A percentile compares a stretch with the other conserved stretches of the same genome.
These are phyloP conservation scores for Gryllus bimaculatus DNA, from an alignment of 1,140 invertebrate genomes.

Conservation along the genomic window DNA sequence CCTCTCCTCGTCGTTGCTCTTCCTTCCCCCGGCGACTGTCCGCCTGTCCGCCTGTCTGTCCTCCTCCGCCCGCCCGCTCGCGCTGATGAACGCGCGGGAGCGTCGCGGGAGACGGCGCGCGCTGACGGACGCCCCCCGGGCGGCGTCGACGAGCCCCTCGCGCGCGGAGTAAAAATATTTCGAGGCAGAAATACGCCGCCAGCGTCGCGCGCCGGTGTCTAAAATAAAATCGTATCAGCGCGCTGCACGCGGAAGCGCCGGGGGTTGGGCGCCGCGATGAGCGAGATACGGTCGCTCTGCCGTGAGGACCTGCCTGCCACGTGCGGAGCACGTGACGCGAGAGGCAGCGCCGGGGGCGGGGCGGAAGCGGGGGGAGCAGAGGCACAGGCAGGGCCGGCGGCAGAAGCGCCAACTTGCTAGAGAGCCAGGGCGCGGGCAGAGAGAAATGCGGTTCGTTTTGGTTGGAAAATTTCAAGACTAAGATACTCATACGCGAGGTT, in stretches of 20 bases:
- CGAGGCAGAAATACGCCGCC: background rate
- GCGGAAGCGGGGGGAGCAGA: background rate
- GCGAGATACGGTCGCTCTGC: background rate
- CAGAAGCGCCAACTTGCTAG: too few relatives aligned
- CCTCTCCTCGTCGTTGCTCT: too few relatives aligned
- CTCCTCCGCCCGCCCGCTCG: background rate
- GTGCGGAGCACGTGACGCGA: background rate
- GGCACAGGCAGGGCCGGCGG: background rate
- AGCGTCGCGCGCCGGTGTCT: background rate
- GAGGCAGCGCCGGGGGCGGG: background rate
- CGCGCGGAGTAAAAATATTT: background rate
- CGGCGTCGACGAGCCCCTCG: background rate
- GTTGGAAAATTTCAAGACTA: too few relatives aligned
- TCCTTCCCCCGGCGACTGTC: too few relatives aligned
- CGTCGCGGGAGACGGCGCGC: too few relatives aligned
- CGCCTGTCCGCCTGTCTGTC: too few relatives aligned
- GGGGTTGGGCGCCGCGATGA: background rate
- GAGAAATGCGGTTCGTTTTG: too few relatives aligned
- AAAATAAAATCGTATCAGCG: background rate
- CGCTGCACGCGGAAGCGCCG: background rate
- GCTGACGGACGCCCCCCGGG: background rate
- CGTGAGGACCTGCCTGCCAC: too few relatives aligned
- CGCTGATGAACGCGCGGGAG: too few relatives aligned
- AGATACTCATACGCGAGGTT: too few relatives aligned
- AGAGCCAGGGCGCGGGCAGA: too few relatives aligned